Percentiles rank a stretch among this genome's conserved stretches.
These are phyloP conservation scores for Psammodynastes pulverulentus DNA, from an alignment of 2,113 vertebrate genomes.

Conservation along the genomic window DNA sequence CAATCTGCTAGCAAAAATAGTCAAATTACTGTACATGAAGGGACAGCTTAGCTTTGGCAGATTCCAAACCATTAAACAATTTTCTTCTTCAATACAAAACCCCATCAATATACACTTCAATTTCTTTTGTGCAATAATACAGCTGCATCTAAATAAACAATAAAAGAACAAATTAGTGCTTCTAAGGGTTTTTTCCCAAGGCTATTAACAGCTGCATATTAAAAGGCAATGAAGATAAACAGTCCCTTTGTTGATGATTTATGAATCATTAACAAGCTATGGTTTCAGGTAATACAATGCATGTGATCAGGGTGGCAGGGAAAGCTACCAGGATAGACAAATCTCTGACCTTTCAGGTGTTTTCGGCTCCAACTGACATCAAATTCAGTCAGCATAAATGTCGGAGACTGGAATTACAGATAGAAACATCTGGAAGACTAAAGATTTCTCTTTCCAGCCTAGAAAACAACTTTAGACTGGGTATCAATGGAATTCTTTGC, in stretches of 20 bases:
- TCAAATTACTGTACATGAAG: not conserved
- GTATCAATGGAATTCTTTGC: not conserved
- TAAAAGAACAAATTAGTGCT: not conserved
- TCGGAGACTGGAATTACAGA: not conserved
- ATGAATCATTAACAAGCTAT: not conserved
- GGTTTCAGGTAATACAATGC: not conserved
- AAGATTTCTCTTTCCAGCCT: not conserved
- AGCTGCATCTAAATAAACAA: not conserved
- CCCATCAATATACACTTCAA: not conserved
- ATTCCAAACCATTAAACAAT: not conserved
- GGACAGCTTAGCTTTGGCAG: not conserved
- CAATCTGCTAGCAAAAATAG: not conserved
- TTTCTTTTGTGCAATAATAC: not conserved
- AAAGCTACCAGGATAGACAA: not conserved
- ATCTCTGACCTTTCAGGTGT: not conserved
- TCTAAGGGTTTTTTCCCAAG: not conserved
- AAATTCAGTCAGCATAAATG: not conserved
- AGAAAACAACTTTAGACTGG: not conserved
- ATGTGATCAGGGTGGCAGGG: not conserved
- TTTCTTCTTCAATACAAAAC: not conserved
- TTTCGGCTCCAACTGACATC: not conserved
- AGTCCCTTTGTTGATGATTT: not conserved
- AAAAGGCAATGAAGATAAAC: not conserved
- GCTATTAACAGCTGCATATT: not conserved
- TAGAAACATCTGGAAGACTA: not conserved